A percentile compares a stretch with the other conserved stretches of the same genome.
phyloP scores from a whole-genome alignment of 2,113 vertebrate genomes.

The Entomyzon cyanotis region DNA sequence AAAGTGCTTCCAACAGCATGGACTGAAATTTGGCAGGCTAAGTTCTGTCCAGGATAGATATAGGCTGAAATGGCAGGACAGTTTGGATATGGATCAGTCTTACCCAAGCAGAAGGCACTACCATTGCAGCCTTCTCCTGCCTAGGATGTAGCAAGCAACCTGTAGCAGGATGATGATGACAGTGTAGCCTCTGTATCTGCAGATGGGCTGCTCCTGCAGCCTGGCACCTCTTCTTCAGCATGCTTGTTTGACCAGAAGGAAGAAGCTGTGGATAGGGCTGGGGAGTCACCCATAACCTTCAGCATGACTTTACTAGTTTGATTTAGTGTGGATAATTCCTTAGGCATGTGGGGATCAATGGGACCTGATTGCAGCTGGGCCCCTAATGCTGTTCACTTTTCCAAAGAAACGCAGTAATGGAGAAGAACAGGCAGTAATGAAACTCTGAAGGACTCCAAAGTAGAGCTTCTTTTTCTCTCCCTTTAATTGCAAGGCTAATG shows the following conservation, averaged over 20 bases:
- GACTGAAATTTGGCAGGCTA: background rate
- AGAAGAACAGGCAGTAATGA: slow-evolving; percentile 16
- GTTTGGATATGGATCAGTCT: background rate
- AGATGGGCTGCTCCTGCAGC: background rate
- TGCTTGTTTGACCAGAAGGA: background rate
- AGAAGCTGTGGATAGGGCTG: background rate
- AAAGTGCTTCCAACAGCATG: background rate
- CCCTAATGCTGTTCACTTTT: background rate
- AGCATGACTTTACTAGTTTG: background rate
- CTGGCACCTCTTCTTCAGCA: background rate
- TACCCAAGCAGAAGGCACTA: background rate
- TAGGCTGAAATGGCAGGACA: background rate
- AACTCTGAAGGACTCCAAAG: slow-evolving; percentile 13
- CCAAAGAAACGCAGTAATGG: background rate
- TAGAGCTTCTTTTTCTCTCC: slow-evolving; percentile 25
- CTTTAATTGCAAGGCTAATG: slow-evolving; percentile 56
- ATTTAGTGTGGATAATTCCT: background rate
- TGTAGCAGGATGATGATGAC: rapidly evolving
- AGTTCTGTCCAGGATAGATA: background rate
- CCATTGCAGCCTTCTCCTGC: background rate
- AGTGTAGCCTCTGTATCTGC: background rate
- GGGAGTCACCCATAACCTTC: background rate
- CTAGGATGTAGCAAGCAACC: background rate
- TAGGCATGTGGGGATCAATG: slow-evolving; percentile 1
- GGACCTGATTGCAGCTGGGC: slow-evolving; percentile 16